These are phyloP conservation scores for Nowickia ferox DNA, from an alignment of 2,888 invertebrate genomes.

Conservation along the genomic window DNA sequence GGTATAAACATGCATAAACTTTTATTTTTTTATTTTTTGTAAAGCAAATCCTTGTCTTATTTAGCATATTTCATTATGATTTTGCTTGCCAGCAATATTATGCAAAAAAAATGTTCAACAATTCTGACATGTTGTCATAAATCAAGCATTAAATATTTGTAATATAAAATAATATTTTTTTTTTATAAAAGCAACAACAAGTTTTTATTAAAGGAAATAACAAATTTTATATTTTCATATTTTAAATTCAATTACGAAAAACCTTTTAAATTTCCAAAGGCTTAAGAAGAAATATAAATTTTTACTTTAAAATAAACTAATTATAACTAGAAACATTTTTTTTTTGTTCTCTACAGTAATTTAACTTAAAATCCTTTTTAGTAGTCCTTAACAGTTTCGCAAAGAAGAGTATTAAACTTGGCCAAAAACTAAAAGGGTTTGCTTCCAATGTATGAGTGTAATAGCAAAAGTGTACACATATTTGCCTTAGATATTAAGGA, in stretches of 20 bases:
- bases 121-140: constrained; percentile 61
- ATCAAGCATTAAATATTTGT: constrained; percentile 47
- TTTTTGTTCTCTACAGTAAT: constrained; percentile 21
- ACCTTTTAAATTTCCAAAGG: constrained; percentile 33
- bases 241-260: constrained; percentile 61
- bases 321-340: constrained; percentile 38
- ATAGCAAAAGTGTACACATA: constrained; percentile 20
- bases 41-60: constrained; percentile 41
- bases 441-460: not conserved
- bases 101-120: constrained; percentile 46
- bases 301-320: constrained; percentile 65
- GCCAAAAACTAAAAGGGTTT: constrained; percentile 46
- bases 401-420: constrained; percentile 39
- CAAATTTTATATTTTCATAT: constrained; percentile 16
- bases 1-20: not conserved
- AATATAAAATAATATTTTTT: constrained; percentile 3
- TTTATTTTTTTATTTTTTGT: constrained; percentile 4
- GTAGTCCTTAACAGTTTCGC: constrained; percentile 18
- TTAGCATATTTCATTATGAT: constrained; percentile 58
- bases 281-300: constrained; percentile 1
- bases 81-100: constrained; percentile 35
- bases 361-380: constrained; percentile 51
- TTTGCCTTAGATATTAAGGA: constrained; percentile 67
- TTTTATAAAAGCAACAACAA: constrained; percentile 21
- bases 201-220: constrained; percentile 20